A percentile compares a stretch with the other conserved stretches of the same genome.
These are phyloP conservation scores for Aphidoletes aphidimyza DNA, from an alignment of 2,888 invertebrate species.

Conservation along the genomic window DNA sequence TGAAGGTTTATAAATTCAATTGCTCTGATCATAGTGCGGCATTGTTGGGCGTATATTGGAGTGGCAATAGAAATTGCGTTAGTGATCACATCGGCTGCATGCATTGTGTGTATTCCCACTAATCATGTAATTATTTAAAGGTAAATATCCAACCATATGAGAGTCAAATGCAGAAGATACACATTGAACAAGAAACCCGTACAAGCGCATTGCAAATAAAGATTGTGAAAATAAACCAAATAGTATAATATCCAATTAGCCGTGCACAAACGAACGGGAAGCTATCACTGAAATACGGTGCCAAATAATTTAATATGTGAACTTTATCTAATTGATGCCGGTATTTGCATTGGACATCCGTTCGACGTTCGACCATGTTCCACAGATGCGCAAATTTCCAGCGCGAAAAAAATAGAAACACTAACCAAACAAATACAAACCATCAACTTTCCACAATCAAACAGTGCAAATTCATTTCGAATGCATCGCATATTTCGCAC, in stretches of 20 bases:
- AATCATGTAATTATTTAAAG: constrained; percentile 24
- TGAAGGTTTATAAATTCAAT: constrained; percentile 1
- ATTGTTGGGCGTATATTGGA: neutral
- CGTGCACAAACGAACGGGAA: neutral
- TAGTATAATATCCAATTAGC: no score
- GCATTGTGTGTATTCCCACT: neutral
- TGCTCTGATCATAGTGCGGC: neutral
- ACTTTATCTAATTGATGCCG: neutral
- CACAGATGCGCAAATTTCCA: neutral
- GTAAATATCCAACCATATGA: constrained; percentile 8
- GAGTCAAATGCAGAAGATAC: neutral
- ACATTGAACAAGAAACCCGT: constrained; percentile 14
- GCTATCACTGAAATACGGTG: neutral
- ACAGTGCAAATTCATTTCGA: neutral
- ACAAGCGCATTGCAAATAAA: neutral
- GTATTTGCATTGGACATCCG: no score
- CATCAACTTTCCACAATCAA: neutral
- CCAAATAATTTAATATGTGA: neutral
- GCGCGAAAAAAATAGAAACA: no score
- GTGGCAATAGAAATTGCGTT: neutral
- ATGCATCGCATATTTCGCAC: neutral
- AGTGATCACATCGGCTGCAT: neutral
- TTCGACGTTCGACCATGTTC: no score
- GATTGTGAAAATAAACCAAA: neutral
- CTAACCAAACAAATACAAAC: no score